Percentiles rank a stretch among this genome's conserved stretches.
Evolutionary conservation across 2,113 vertebrate species (phyloP).

Genomic region (Hippocampus guttulatus): DNA sequence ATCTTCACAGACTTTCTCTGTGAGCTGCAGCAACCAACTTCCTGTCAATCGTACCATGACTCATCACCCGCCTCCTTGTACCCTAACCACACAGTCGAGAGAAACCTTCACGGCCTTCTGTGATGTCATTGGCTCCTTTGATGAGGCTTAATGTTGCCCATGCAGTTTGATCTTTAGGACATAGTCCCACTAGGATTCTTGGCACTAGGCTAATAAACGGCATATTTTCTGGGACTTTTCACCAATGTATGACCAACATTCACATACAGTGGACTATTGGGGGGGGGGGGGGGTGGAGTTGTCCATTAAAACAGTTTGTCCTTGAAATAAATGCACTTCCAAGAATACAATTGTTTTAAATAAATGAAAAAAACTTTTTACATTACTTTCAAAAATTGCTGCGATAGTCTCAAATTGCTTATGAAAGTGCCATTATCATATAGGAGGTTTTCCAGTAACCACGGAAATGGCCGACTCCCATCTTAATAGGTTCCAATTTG

Average conservation of each 20-base stretch:
- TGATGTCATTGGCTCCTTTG: constrained; percentile 60
- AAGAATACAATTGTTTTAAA: too few species aligned
- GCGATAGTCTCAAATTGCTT: too few species aligned
- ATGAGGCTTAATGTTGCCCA: constrained; percentile 14
- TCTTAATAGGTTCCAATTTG: too few species aligned
- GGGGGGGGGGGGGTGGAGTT: too few species aligned
- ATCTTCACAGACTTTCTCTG: constrained; percentile 45
- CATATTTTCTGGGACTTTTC: constrained; percentile 36
- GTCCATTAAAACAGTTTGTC: too few species aligned
- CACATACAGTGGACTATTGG: too few species aligned
- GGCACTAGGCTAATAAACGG: constrained; percentile 28
- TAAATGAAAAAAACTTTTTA: too few species aligned
- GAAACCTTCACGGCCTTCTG: constrained; percentile 21
- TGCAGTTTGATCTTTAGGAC: constrained; percentile 43
- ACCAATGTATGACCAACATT: constrained; percentile 18
- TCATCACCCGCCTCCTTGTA: constrained; percentile 50
- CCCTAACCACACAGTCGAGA: constrained; percentile 36
- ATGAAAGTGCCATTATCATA: too few species aligned
- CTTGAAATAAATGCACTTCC: too few species aligned
- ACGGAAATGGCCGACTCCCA: too few species aligned
- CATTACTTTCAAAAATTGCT: too few species aligned
- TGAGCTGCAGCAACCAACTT: constrained; percentile 46
- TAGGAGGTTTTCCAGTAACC: too few species aligned
- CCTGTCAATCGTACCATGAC: constrained; percentile 54
- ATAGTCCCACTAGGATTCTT: constrained; percentile 48